These are phyloP conservation scores for Xylota segnis DNA, from an alignment of 2,888 invertebrate genomes.

Conservation along the genomic window DNA sequence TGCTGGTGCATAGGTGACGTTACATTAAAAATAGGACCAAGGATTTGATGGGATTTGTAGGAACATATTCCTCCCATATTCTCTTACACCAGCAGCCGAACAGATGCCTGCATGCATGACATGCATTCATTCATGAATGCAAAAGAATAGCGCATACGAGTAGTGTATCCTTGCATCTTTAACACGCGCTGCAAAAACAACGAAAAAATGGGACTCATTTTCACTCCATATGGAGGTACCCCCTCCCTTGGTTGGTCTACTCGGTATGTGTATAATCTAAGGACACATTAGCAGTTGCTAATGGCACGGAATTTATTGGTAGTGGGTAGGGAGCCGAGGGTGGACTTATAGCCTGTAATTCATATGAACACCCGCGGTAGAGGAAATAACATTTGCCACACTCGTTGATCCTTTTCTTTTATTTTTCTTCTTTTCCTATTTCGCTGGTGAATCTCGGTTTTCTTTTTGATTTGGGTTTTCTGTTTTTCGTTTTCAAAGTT, in stretches of 20 bases:
- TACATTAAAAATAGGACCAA: slow-evolving; percentile 63
- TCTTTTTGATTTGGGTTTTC: slow-evolving; percentile 14
- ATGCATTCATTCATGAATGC: slow-evolving; percentile 74
- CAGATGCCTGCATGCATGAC: slow-evolving; percentile 53
- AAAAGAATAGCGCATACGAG: slow-evolving; percentile 64
- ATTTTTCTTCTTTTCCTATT: slow-evolving; percentile 7
- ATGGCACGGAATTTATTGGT: slow-evolving; percentile 49
- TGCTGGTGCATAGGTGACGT: slow-evolving; percentile 3
- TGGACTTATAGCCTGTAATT: slow-evolving; percentile 25
- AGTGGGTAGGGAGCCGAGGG: background rate
- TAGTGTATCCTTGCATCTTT: slow-evolving; percentile 61
- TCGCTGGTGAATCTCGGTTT: slow-evolving; percentile 50
- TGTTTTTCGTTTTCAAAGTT: slow-evolving; percentile 10
- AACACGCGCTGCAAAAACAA: slow-evolving; percentile 48
- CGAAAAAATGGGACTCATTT: slow-evolving; percentile 20
- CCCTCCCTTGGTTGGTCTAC: background rate
- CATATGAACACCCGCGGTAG: slow-evolving; percentile 47
- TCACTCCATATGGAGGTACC: background rate
- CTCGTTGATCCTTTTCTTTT: slow-evolving; percentile 62
- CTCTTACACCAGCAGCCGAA: slow-evolving; percentile 17
- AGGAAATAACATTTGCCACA: slow-evolving; percentile 56
- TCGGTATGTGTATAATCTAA: slow-evolving; percentile 48
- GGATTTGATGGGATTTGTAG: slow-evolving; percentile 69
- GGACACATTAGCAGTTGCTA: slow-evolving; percentile 75
- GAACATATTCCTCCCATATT: slow-evolving; percentile 45